These are phyloP conservation scores for Parauchenoglanis ngamensis DNA, from an alignment of 2,797 vertebrate species.

Conservation along the genomic window DNA sequence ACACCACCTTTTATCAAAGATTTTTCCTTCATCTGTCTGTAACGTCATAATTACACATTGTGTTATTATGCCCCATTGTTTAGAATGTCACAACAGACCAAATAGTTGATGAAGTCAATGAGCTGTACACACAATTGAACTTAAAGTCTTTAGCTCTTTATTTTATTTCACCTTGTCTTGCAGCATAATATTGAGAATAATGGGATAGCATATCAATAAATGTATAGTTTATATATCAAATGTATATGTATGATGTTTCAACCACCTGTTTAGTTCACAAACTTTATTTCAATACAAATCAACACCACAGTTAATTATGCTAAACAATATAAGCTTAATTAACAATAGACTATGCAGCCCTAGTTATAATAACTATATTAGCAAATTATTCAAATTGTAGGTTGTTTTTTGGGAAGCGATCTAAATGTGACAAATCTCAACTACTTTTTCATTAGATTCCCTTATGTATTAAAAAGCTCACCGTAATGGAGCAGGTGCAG, in stretches of 20 bases:
- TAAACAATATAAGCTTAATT: background rate
- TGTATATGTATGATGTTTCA: background rate
- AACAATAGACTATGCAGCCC: background rate
- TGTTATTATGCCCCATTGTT: background rate
- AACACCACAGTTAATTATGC: background rate
- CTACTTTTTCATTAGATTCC: background rate
- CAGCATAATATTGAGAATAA: background rate
- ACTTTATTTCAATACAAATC: too few species aligned
- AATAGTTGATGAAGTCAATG: background rate
- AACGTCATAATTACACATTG: background rate
- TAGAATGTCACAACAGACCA: background rate
- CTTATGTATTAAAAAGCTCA: slow-evolving; percentile 55
- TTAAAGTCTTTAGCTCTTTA: background rate
- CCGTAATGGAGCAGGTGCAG: slow-evolving; percentile 94
- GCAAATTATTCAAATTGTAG: background rate
- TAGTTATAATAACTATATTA: background rate
- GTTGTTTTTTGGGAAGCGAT: background rate
- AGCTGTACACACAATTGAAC: background rate
- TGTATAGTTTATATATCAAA: too few species aligned
- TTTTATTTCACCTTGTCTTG: background rate
- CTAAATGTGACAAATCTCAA: background rate
- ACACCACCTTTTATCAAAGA: background rate
- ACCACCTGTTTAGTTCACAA: background rate
- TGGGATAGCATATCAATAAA: background rate
- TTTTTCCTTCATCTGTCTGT: background rate